Percentiles rank a stretch among this genome's conserved stretches.
These are phyloP conservation scores for Cecidostiba fungosa DNA, from an alignment of 2,888 invertebrate species.

Conservation along the genomic window DNA sequence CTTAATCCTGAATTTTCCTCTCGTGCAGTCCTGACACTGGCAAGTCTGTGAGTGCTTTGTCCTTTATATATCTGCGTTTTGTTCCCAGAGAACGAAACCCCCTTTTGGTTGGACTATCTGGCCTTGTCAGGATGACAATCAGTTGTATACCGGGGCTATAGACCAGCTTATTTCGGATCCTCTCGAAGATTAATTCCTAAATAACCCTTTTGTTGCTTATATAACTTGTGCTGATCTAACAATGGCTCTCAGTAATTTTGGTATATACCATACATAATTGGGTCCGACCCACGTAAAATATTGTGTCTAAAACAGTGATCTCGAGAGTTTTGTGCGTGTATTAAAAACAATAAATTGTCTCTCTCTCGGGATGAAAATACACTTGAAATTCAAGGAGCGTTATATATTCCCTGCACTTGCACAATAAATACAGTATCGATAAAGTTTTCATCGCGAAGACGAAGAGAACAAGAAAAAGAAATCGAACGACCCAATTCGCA, in stretches of 20 bases:
- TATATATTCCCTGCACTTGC: not conserved
- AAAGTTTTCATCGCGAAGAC: conserved; percentile 22
- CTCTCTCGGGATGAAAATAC: not conserved
- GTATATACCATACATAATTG: too few relatives aligned
- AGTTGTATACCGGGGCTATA: not conserved
- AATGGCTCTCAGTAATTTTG: not conserved
- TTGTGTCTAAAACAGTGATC: too few relatives aligned
- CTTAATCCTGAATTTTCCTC: conserved; percentile 4
- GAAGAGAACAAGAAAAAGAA: not conserved
- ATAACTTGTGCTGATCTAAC: not conserved
- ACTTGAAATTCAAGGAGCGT: not conserved
- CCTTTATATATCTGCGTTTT: not conserved
- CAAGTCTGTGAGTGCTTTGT: not conserved
- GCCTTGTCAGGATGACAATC: conserved; percentile 51
- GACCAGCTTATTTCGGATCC: conserved; percentile 1
- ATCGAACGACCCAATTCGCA: conserved; percentile 41
- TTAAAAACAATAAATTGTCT: not conserved
- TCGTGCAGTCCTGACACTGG: not conserved
- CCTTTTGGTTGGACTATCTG: conserved; percentile 17
- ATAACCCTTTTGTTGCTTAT: conserved; percentile 16
- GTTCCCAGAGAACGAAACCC: not conserved
- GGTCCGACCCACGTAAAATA: too few relatives aligned
- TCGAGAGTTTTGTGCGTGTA: too few relatives aligned
- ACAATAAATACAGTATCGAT: conserved; percentile 17
- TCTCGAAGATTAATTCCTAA: conserved; percentile 33